phyloP scores from a whole-genome alignment of 2,113 vertebrate genomes.

The Saccopteryx leptura region DNA sequence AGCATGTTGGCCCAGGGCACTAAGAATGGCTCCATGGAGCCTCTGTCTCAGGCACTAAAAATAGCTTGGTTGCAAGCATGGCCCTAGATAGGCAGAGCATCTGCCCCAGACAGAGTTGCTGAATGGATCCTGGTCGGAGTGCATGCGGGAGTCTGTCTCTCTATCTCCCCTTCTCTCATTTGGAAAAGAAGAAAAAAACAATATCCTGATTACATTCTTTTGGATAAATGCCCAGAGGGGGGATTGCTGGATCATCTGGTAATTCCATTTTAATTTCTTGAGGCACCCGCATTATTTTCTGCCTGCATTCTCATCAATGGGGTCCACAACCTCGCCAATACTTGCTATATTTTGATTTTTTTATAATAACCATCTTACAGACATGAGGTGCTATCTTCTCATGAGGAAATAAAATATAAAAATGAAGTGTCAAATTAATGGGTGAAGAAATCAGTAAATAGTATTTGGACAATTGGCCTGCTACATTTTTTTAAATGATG shows the following conservation, averaged over 20 bases:
- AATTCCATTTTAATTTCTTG: background rate
- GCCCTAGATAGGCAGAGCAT: no score
- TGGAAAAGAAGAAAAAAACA: no score
- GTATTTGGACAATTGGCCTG: background rate
- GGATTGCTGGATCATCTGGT: background rate
- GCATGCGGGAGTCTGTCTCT: no score
- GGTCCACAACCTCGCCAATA: accelerated
- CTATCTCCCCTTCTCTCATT: no score
- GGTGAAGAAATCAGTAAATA: background rate
- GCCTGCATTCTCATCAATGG: background rate
- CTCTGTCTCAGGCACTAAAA: no score
- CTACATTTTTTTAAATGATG: background rate
- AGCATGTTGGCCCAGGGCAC: no score
- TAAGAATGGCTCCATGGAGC: no score
- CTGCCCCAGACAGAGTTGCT: no score
- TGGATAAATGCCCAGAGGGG: background rate
- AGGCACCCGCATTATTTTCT: background rate
- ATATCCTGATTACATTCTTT: background rate
- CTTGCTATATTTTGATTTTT: background rate
- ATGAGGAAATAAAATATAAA: background rate
- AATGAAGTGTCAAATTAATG: background rate
- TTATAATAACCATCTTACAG: background rate
- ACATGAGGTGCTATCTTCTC: background rate
- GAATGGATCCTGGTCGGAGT: no score
- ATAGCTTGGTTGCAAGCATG: no score